Conservation (phyloP, 2,113 vertebrate genomes). For the Corythornis vintsioides region DNA sequence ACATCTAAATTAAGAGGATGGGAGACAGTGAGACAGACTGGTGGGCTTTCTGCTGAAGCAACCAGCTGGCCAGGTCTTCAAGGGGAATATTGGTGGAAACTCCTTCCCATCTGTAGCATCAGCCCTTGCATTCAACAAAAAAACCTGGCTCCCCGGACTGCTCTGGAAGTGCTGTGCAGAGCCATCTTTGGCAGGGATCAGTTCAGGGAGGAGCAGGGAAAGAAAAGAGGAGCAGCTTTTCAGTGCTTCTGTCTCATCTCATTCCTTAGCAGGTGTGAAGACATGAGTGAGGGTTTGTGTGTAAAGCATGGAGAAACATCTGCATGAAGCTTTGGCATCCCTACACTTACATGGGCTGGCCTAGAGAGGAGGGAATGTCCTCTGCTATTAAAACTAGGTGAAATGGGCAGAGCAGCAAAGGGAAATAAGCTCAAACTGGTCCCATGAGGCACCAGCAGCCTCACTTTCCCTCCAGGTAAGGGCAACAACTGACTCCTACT, state of each 20-base stretch:
- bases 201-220: not conserved
- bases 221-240: not conserved
- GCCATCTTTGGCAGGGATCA: not conserved
- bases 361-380: not conserved
- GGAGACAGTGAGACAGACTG: constrained; percentile 24
- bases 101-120: constrained; percentile 40
- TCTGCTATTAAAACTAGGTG: not conserved
- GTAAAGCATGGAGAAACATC: not conserved
- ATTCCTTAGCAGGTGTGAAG: not conserved
- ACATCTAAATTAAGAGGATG: constrained; percentile 29
- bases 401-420: not conserved
- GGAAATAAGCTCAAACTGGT: not conserved
- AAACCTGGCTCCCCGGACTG: not conserved
- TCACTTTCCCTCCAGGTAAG: not conserved
- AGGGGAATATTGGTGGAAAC: not conserved
- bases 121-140: not conserved
- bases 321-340: not conserved
- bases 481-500: not conserved
- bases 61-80: not conserved
- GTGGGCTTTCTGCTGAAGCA: constrained; percentile 36
- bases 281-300: accelerated
- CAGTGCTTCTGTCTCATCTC: not conserved
- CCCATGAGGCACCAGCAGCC: not conserved
- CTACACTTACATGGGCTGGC: accelerated
- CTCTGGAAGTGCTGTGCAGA: not conserved